A percentile compares a stretch with the other conserved stretches of the same genome.
Evolutionary conservation across 2,113 vertebrate genomes (phyloP).

Genomic region (Leptobrachium leishanense): DNA sequence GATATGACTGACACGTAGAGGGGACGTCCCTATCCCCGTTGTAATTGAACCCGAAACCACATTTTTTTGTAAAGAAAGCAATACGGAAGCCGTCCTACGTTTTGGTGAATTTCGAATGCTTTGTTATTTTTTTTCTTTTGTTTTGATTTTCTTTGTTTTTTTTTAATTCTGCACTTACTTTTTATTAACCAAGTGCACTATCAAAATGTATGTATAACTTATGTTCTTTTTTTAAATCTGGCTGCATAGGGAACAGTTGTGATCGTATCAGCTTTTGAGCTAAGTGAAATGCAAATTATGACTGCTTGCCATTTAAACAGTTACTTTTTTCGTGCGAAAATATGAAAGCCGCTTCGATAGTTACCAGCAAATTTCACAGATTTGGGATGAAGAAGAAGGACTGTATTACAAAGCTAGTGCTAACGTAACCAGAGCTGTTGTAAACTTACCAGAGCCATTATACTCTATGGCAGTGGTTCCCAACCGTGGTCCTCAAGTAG

Average conservation of each 20-base stretch:
- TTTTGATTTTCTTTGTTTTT: not conserved
- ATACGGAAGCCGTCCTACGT: not conserved
- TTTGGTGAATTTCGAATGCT: not conserved
- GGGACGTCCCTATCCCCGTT: not conserved
- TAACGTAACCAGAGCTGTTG: too few species aligned
- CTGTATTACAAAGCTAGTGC: too few species aligned
- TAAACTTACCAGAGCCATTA: too few species aligned
- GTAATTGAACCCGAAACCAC: not conserved
- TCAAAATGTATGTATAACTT: not conserved
- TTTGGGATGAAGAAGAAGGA: too few species aligned
- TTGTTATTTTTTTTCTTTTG: not conserved
- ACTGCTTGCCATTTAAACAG: not conserved
- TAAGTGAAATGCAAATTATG: too few species aligned
- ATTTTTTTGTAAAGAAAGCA: not conserved
- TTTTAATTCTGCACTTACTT: not conserved
- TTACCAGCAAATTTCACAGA: too few species aligned
- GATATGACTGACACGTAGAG: not conserved
- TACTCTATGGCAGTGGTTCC: too few species aligned
- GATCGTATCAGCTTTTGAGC: too few species aligned
- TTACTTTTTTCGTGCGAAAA: too few species aligned
- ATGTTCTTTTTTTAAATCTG: not conserved
- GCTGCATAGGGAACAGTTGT: not conserved
- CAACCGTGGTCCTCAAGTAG: too few species aligned
- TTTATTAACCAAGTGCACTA: not conserved
- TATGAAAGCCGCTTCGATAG: too few species aligned